These are phyloP conservation scores for Mormyrops boulengeri DNA, from an alignment of 2,797 vertebrate species.

Conservation along the genomic window DNA sequence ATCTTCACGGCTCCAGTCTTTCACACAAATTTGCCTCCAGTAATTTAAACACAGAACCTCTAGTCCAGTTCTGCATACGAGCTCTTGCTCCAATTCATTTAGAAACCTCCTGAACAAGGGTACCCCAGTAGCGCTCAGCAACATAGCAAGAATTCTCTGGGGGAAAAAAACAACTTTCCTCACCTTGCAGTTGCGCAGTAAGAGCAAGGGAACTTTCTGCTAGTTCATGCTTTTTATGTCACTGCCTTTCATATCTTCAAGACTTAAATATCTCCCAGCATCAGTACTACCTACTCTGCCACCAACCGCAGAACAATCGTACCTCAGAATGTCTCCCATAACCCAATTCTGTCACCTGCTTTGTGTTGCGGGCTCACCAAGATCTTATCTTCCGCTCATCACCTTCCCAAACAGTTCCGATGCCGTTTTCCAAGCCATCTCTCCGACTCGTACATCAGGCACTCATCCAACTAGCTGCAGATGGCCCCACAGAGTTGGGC, in stretches of 20 bases:
- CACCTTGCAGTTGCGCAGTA: background rate
- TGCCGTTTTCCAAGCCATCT: background rate
- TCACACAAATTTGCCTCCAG: background rate
- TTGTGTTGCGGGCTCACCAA: background rate
- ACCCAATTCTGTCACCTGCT: constrained; percentile 17
- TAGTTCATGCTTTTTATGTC: background rate
- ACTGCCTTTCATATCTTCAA: background rate
- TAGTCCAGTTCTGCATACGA: background rate
- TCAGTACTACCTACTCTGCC: background rate
- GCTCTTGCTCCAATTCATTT: background rate
- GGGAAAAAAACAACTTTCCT: background rate
- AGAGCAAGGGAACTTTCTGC: background rate
- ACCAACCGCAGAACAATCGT: background rate
- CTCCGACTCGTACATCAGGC: background rate
- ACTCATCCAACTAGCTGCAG: background rate
- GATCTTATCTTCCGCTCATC: background rate
- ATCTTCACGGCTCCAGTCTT: background rate
- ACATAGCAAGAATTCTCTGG: background rate
- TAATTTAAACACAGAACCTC: background rate
- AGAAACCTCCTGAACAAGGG: background rate
- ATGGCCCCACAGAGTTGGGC: background rate
- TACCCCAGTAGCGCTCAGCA: background rate
- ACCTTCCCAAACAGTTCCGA: background rate
- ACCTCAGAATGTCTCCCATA: constrained; percentile 2
- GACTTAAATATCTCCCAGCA: background rate